A percentile compares a stretch with the other conserved stretches of the same genome.
Evolutionary conservation across 2,888 invertebrate genomes (phyloP).

Genomic region (Amiota communis): DNA sequence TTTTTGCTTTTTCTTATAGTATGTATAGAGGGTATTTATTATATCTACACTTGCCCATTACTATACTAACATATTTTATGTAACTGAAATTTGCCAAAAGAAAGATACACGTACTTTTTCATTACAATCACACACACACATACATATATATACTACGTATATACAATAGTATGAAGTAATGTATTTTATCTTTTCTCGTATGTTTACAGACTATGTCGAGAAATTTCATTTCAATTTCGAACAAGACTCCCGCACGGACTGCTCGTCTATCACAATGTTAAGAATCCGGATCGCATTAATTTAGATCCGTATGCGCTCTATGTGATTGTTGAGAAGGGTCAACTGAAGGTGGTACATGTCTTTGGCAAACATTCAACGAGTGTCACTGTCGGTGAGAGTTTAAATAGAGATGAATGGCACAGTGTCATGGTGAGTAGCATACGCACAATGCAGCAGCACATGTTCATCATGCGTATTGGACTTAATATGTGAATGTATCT

Average conservation of each 20-base stretch:
- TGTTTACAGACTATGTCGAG: constrained; percentile 82
- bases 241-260: constrained; percentile 91
- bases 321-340: constrained; percentile 92
- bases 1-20: no score
- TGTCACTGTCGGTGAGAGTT: constrained; percentile 88
- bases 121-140: background rate
- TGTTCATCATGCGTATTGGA: background rate
- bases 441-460: background rate
- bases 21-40: no score
- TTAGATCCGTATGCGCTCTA: constrained; percentile 92
- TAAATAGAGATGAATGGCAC: constrained; percentile 93
- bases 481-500: background rate
- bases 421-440: constrained; percentile 80
- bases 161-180: background rate
- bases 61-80: no score
- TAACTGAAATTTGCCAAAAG: background rate
- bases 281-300: constrained; percentile 84
- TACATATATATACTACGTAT: background rate
- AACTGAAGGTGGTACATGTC: constrained; percentile 92
- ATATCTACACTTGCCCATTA: no score
- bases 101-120: background rate
- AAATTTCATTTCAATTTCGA: constrained; percentile 91
- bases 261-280: constrained; percentile 91
- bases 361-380: constrained; percentile 89
- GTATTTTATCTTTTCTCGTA: background rate